Percentiles rank a stretch among this genome's conserved stretches.
Evolutionary conservation across 2,888 invertebrate species (phyloP).

Genomic region (Tinea pellionella): DNA sequence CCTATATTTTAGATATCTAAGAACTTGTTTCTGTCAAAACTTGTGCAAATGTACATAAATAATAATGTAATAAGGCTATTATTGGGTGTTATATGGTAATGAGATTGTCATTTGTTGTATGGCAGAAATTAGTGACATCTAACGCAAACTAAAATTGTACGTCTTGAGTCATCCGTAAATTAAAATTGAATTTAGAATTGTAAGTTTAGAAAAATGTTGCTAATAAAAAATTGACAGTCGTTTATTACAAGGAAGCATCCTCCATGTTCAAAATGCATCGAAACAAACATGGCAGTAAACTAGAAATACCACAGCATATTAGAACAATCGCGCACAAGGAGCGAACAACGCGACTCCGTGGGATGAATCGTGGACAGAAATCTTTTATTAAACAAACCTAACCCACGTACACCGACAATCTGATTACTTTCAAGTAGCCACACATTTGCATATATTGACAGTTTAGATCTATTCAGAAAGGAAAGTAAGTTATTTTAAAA

Average conservation of each 20-base stretch:
- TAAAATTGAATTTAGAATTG: too few species aligned
- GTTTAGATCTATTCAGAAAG: constrained; percentile 37
- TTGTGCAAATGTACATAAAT: not conserved
- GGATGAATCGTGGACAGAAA: constrained; percentile 45
- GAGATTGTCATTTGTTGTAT: not conserved
- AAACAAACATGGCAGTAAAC: not conserved
- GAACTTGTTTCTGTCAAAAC: constrained; percentile 2
- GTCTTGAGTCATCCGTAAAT: too few species aligned
- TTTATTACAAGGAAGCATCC: not conserved
- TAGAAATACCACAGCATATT: constrained; percentile 7
- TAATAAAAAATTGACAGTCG: too few species aligned
- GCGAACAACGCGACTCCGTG: constrained; percentile 41
- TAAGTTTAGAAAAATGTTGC: too few species aligned
- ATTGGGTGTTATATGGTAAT: not conserved
- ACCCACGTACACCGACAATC: constrained; percentile 50
- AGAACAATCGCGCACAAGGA: constrained; percentile 29
- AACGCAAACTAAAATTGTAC: not conserved
- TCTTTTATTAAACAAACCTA: constrained; percentile 56
- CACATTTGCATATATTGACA: constrained; percentile 61
- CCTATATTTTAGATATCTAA: not conserved
- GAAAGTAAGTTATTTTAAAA: constrained; percentile 18
- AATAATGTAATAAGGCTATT: not conserved
- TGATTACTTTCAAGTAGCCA: constrained; percentile 29
- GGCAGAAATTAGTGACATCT: not conserved
- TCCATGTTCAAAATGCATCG: not conserved